Evolutionary conservation across 2,888 invertebrate genomes (phyloP).

Genomic region (Leptarthrus brevirostris): DNA sequence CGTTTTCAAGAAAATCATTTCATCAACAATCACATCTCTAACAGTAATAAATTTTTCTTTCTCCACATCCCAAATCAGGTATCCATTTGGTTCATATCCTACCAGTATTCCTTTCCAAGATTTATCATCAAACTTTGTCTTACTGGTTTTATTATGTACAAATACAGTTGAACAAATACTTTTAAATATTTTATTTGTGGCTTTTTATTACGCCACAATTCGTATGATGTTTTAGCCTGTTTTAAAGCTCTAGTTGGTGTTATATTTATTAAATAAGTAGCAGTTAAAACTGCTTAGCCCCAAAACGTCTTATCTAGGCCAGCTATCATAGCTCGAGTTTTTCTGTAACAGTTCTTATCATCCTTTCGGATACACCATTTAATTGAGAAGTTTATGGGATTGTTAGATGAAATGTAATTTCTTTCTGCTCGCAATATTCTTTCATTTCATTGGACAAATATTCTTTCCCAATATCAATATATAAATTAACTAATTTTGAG

Average conservation of each 20-base stretch:
- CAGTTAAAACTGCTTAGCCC: conserved; percentile 62
- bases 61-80: conserved; percentile 60
- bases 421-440: conserved; percentile 59
- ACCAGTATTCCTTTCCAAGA: conserved; percentile 60
- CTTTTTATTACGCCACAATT: conserved; percentile 62
- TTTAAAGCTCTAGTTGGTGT: conserved; percentile 60
- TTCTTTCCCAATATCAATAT: too few relatives aligned
- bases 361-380: conserved; percentile 63
- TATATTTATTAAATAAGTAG: conserved; percentile 61
- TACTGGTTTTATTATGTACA: conserved; percentile 60
- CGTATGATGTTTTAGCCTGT: conserved; percentile 60
- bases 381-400: conserved; percentile 63
- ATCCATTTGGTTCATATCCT: conserved; percentile 61
- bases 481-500: too few relatives aligned
- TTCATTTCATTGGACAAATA: conserved; percentile 60
- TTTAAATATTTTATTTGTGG: conserved; percentile 58
- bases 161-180: conserved; percentile 60
- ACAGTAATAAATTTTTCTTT: conserved; percentile 58
- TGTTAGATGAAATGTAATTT: conserved; percentile 61
- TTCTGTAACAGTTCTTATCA: conserved; percentile 62
- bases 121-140: conserved; percentile 60
- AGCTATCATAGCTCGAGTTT: conserved; percentile 60
- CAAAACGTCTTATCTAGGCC: conserved; percentile 59
- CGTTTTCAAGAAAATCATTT: conserved; percentile 57
- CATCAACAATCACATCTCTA: conserved; percentile 62